A percentile compares a stretch with the other conserved stretches of the same genome.
These are phyloP conservation scores for Epistrophella euchroma DNA, from an alignment of 2,888 invertebrate species.

Conservation along the genomic window DNA sequence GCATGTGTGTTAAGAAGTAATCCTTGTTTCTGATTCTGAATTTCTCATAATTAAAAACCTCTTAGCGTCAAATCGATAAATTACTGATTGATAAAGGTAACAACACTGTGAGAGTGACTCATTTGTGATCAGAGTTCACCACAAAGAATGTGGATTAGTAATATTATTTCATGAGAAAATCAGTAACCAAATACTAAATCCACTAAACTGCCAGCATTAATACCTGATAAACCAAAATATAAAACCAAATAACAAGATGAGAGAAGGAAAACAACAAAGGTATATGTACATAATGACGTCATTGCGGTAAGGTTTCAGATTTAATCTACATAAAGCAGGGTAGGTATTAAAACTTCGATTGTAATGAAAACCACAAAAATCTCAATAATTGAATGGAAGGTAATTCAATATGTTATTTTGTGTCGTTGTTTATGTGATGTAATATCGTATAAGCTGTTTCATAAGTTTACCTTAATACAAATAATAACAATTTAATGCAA, in stretches of 20 bases:
- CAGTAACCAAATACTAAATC: neutral
- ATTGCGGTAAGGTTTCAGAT: neutral
- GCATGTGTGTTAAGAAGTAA: neutral
- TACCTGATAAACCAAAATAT: neutral
- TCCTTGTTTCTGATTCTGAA: neutral
- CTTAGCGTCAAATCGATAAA: neutral
- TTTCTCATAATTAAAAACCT: neutral
- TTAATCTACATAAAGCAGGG: neutral
- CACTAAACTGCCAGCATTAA: neutral
- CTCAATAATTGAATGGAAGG: neutral
- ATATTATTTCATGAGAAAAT: slow-evolving; percentile 3
- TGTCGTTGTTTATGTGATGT: neutral
- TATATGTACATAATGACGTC: neutral
- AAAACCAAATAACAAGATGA: neutral
- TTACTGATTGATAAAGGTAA: neutral
- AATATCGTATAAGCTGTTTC: neutral
- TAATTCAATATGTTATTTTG: slow-evolving; percentile 1
- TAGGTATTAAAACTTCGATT: neutral
- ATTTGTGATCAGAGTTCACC: neutral
- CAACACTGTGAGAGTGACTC: neutral
- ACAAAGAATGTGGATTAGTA: neutral
- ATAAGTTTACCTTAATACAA: neutral
- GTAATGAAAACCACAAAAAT: neutral
- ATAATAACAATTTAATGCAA: neutral
- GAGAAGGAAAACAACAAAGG: neutral